phyloP scores from a whole-genome alignment of 2,888 invertebrate genomes.

The Chymomyza caudatula region DNA sequence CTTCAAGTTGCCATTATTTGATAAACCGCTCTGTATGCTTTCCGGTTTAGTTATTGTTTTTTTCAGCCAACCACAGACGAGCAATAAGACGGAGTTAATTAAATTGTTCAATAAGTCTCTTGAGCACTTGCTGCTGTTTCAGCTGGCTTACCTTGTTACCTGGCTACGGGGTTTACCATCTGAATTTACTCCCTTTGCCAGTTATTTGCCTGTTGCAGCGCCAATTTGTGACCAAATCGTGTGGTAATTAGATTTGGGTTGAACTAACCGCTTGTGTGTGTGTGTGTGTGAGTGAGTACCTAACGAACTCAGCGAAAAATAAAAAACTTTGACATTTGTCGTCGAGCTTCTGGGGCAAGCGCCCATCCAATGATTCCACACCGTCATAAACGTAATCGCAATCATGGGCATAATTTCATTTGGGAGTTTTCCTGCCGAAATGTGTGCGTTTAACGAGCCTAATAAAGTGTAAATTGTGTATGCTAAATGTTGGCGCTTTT shows the following conservation, averaged over 20 bases:
- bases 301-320: slow-evolving; percentile 46
- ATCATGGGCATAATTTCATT: slow-evolving; percentile 68
- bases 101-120: no score
- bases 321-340: slow-evolving; percentile 11
- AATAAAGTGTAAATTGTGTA: slow-evolving; percentile 45
- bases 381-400: slow-evolving; percentile 65
- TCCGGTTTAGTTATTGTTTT: no score
- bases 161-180: no score
- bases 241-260: slow-evolving; percentile 53
- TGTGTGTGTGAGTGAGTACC: slow-evolving; percentile 13
- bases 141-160: neutral
- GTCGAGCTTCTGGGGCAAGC: no score
- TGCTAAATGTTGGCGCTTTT: no score
- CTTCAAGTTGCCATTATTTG: no score
- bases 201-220: neutral
- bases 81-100: no score
- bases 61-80: no score
- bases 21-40: no score
- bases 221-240: neutral
- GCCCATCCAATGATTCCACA: slow-evolving; percentile 39
- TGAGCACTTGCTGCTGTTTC: neutral
- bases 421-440: slow-evolving; percentile 37
- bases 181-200: no score
- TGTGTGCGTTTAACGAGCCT: slow-evolving; percentile 58
- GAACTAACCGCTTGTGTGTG: neutral